Evolutionary conservation across 2,113 vertebrate genomes (phyloP), one percentile per base, ranked within the genome.

Genomic region (Anarhynchus alexandrinus): DNA sequence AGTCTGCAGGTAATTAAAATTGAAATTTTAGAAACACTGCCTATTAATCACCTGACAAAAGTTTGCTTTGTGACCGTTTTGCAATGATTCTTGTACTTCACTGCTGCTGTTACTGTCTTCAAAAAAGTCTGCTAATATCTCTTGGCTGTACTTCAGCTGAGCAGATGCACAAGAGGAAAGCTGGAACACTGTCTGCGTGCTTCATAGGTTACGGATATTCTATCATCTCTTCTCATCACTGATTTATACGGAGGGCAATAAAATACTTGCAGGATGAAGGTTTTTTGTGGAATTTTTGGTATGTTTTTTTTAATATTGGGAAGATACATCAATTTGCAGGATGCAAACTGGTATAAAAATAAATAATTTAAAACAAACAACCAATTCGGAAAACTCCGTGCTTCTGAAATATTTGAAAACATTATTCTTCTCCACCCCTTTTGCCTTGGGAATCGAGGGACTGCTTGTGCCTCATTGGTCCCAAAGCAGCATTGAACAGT

Each of bases 121-220:
- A 70, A 15, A 86, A 70, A 55, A 52, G 26, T 29, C 84, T 87
- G 86, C 71, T 94, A 84, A 92, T 82, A 18, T 76, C 66, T 91
- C 74, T 83, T 93, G 94, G 93, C 94, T 78, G 58, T 43, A 61
- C 43, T 77, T 88, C 66, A 72, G 29, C 79, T 83, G 95, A 95
- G 54, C 90, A 96, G 95, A 90, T 88, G 79, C 73, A 86, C 51
- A 49, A 49, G 84, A 90, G 88, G 67, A 72, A 91, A 96, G 62
- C 5, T 89, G 71, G 51, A 77, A 89, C 0, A 0, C 55, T 58
- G 45, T 34, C 64, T 42, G 16, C 4, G 7, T 58, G 38, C 65
- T 42, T 90, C 15, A 9, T 52, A 62, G 81, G 18, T 32, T 84
- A 30, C 22, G 54, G 42, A 66, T 55, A 66, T 27, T 59, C 65